phyloP scores from a whole-genome alignment of 2,888 invertebrate genomes.

The Scaptomyza parva region DNA sequence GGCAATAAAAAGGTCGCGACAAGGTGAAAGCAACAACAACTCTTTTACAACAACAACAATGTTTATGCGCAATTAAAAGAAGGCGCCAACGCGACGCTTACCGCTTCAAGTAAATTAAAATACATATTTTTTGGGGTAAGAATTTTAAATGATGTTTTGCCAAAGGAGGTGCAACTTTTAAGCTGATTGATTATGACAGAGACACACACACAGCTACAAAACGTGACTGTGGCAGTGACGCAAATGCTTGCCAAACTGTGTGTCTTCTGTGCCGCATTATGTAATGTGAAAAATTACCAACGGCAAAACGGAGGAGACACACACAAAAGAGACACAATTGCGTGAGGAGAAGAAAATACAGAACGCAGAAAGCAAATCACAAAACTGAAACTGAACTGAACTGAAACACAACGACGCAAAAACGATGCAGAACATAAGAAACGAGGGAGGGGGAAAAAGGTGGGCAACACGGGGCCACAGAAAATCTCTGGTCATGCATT shows the following conservation, averaged over 20 bases:
- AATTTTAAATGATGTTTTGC: slow-evolving; percentile 4
- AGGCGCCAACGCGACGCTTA: slow-evolving; percentile 23
- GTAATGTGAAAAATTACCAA: slow-evolving; percentile 66
- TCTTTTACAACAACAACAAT: slow-evolving; percentile 1
- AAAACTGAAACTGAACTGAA: slow-evolving; percentile 17
- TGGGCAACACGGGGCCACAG: slow-evolving; percentile 32
- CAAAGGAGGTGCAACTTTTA: slow-evolving; percentile 2
- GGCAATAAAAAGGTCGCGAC: slow-evolving; percentile 43
- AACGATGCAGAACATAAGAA: background rate
- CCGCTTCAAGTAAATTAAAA: slow-evolving; percentile 29
- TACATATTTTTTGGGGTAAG: slow-evolving; percentile 1
- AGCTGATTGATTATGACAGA: slow-evolving; percentile 68
- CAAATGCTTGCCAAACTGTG: slow-evolving; percentile 47
- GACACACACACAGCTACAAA: slow-evolving; percentile 24
- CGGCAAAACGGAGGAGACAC: slow-evolving; percentile 23
- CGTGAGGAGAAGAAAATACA: background rate
- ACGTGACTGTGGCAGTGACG: slow-evolving; percentile 50
- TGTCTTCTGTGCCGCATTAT: too few relatives aligned
- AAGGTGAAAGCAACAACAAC: slow-evolving; percentile 29
- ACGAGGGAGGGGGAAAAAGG: background rate
- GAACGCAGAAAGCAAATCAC: slow-evolving; percentile 44
- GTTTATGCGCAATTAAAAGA: slow-evolving; percentile 7
- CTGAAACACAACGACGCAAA: slow-evolving; percentile 12
- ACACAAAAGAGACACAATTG: background rate
- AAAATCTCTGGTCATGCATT: slow-evolving; percentile 66